Conservation (phyloP, 1,140 invertebrate species). For the Pteromalus puparum region DNA sequence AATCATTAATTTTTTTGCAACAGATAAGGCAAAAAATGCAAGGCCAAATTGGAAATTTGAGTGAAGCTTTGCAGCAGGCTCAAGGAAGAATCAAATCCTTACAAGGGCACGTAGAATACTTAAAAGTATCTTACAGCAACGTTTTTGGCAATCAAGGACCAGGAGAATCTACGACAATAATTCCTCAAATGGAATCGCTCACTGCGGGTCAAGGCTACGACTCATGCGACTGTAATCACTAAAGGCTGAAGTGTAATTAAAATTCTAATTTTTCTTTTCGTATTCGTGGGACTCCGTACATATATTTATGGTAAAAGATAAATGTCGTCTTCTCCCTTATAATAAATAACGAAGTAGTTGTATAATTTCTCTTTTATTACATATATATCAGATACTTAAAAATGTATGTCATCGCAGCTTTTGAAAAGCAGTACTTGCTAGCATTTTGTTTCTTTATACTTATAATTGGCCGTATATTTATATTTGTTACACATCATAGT, state of each 20-base stretch:
- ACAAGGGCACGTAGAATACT: constrained; percentile 79
- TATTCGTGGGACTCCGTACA: neutral
- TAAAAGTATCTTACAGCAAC: constrained; percentile 77
- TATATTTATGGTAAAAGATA: neutral
- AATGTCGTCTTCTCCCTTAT: neutral
- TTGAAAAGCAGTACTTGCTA: constrained; percentile 33
- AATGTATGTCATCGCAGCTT: constrained; percentile 42
- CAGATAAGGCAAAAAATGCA: constrained; percentile 82
- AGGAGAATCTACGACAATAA: constrained; percentile 40
- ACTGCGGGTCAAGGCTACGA: constrained; percentile 60
- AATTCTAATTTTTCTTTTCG: neutral
- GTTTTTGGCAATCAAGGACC: constrained; percentile 62
- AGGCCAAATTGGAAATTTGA: constrained; percentile 80
- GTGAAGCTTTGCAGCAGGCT: constrained; percentile 82
- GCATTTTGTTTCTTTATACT: constrained; percentile 28
- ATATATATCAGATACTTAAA: constrained; percentile 57
- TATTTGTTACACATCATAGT: constrained; percentile 44
- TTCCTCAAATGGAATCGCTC: constrained; percentile 10
- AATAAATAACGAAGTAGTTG: constrained; percentile 29
- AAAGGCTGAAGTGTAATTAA: constrained; percentile 40
- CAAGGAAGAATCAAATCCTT: constrained; percentile 80
- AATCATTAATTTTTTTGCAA: neutral
- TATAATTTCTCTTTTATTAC: constrained; percentile 48
- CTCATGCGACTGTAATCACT: constrained; percentile 68
- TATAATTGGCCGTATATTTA: constrained; percentile 40